phyloP scores from a whole-genome alignment of 2,888 invertebrate species.

The Apamea sordens region DNA sequence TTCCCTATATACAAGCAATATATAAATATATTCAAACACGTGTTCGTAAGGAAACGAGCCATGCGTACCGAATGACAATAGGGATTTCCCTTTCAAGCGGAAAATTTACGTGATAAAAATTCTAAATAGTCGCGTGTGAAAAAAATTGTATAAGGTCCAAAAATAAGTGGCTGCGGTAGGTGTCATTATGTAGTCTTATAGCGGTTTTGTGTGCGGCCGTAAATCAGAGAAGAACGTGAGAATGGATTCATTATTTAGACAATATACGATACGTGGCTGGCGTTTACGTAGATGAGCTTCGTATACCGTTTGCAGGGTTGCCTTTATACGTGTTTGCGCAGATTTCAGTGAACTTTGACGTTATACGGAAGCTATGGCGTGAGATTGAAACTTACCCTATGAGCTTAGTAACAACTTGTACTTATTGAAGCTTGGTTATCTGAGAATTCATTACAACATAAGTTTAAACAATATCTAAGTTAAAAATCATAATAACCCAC shows the following conservation, averaged over 20 bases:
- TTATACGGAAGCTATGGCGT: constrained; percentile 20
- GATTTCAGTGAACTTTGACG: constrained; percentile 51
- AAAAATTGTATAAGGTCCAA: constrained; percentile 87
- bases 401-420: background rate
- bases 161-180: constrained; percentile 89
- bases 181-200: constrained; percentile 86
- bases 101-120: constrained; percentile 90
- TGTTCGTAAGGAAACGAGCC: constrained; percentile 87
- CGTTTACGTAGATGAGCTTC: constrained; percentile 69
- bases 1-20: constrained; percentile 77
- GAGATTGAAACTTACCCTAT: constrained; percentile 38
- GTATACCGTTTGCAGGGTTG: constrained; percentile 62
- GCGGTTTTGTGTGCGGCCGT: constrained; percentile 83
- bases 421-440: background rate
- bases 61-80: constrained; percentile 87
- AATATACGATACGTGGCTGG: constrained; percentile 75
- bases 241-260: constrained; percentile 87
- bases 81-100: constrained; percentile 89
- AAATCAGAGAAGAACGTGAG: constrained; percentile 87
- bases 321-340: constrained; percentile 43
- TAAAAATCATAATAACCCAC: background rate
- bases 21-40: constrained; percentile 85
- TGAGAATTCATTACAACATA: background rate
- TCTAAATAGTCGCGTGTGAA: constrained; percentile 88
- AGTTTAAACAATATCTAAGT: background rate